Base-by-base conservation (phyloP, 2,888 invertebrate genomes). In the Boloria selene region DNA sequence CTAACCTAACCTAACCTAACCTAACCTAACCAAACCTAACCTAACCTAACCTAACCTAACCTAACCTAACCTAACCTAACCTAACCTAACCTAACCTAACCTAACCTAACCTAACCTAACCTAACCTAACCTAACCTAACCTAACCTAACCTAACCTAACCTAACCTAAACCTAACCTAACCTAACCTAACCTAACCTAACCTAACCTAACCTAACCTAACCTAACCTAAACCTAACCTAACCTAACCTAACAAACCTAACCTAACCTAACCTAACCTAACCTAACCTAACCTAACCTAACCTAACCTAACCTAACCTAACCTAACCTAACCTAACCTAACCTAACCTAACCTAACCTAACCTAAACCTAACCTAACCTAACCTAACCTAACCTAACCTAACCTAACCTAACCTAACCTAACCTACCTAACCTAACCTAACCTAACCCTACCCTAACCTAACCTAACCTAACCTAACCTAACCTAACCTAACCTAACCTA, bases 51-150 rank as follows among this genome's bases (percentile, higher is more conserved):
- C 72, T 69, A 72, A 62, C 71, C 73, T 70, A 70, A 70, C 72
- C 70, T 71, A 73, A 73, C 71, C 72, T 72, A 74, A 74, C 71
- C 71, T 74, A 72, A 72, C 72, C 72, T 72, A 70, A 70, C 72
- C 71, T 70, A 71, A 72, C 71, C 72, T 72, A 72, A 72, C 72
- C 71, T 69, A 72, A 72, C 72, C 72, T 69, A 73, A 73, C 72
- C 72, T 73, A 73, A 73, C 73, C 72, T 72, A 72, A 74, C 74
- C 74, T 74, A 73, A 72, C 72, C 74, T 73, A 73, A 73, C 73
- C 73, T 73, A 74, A 74, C 71, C 73, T 73, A 74, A 72, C 72
- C 72, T 74, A 72, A 72, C 72, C 72, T 70, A 72, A 72, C 72
- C 71, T 72, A 74, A 72, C 72, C 74, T 72, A 72, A 74, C 74